Base-by-base conservation (phyloP, 2,113 vertebrate species). In the Thamnaconus septentrionalis region DNA sequence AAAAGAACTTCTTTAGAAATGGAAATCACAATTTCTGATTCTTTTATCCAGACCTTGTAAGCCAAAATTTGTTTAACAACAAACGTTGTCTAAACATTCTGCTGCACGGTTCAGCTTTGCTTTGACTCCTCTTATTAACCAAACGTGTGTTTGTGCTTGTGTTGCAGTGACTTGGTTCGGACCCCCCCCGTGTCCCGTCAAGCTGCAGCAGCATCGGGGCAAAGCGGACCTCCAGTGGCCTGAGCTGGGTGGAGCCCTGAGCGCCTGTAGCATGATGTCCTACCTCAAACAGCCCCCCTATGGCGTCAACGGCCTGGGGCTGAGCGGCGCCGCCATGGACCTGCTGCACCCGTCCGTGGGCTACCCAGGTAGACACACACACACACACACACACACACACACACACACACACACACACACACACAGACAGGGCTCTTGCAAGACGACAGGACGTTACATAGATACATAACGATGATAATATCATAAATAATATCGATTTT, bases 241-340 rank as follows among this genome's bases (percentile, higher is more conserved):
- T 85, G 91, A 92, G 88, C 90, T 92, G 88, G 92, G 90, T 88
- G 89, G 89, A 91, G 78, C 90, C 76, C 88, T 86, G 92, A 93
- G 86, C 79, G 93, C 94, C 93, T 95, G 93, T 96, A 98, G 95
- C 94, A 99, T 99, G 97, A 99, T 99, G 97, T 98, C 96, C 94
- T 99, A 98, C 94, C 96, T 99, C 91, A 99, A 99, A 95, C 96
- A 98, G 94, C 94, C 96, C 85, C 97, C 97, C 77, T 99, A 98
- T 41, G 94, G 93, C 90, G 96, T 98, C 94, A 99, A 96, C 45
- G 95, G 97, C 85, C 92, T 99, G 91, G 94, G 97, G 92, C 95
- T 99, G 50, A 93, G 94, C n/a, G 95, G 96, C 41, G 94, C 97
- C 0, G 89, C 95, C 74, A 98, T 98, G 96, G 97, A 98, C 81